Evolutionary conservation across 2,113 vertebrate species (phyloP).

Genomic region (Chlamydotis undulata): DNA sequence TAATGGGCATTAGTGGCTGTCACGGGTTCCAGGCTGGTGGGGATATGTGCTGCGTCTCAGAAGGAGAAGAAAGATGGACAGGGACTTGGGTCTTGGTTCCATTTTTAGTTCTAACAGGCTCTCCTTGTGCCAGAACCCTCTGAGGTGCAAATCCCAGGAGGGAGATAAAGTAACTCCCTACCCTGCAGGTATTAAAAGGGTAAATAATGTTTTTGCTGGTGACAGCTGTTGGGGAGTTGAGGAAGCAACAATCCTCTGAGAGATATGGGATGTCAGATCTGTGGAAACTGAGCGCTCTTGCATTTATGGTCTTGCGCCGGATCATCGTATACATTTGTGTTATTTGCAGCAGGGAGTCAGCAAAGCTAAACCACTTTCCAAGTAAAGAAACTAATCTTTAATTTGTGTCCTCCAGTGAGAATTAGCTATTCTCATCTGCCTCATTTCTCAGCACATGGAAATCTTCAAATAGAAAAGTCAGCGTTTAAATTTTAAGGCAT

Average conservation of each 20-base stretch:
- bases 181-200: slow-evolving; percentile 20
- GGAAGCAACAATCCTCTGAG: background rate
- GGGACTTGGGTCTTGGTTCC: slow-evolving; percentile 3
- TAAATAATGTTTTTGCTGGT: slow-evolving; percentile 39
- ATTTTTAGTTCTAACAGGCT: slow-evolving; percentile 23
- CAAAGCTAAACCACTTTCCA: background rate
- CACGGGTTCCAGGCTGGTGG: background rate
- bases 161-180: slow-evolving; percentile 18
- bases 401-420: background rate
- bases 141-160: slow-evolving; percentile 18
- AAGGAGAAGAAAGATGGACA: background rate
- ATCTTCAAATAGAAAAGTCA: background rate
- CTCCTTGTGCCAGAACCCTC: background rate
- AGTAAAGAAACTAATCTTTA: background rate
- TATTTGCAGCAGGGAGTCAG: background rate
- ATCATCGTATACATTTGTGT: background rate
- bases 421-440: background rate
- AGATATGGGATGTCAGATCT: background rate
- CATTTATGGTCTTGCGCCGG: background rate
- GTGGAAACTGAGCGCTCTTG: background rate
- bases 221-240: background rate
- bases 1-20: fast-evolving
- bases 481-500: background rate
- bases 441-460: background rate
- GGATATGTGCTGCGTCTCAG: background rate